Evolutionary conservation across 2,888 invertebrate species (phyloP), one percentile per base, ranked within the genome.

Genomic region (Periphyllus acericola): DNA sequence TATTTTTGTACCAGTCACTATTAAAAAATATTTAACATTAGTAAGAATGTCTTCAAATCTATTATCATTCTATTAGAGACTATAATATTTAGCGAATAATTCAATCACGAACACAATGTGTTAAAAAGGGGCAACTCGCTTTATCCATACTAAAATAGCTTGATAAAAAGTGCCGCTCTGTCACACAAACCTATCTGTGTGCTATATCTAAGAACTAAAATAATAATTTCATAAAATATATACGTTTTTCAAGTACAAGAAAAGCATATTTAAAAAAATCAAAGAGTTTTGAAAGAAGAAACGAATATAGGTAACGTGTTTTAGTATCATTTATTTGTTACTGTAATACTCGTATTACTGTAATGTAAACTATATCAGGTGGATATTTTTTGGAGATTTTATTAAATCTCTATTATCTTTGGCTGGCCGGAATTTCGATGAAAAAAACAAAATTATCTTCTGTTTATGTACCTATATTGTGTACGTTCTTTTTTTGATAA

Each of bases 41-140:
- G 40, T 17, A 34, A 11, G 34, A 46, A 68, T 34, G 66, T 78
- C 8, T 85, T 78, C 17, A 52, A 68, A 85, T 78, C 40, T 68
- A 68, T 85, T 85, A 78, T 85, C 32, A 78, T 78, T 85, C 76
- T 78, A 85, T 68, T 85, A 68, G 46, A 68, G 84, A 84, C 46
- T 19, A 46, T 46, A 2, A 29, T 84, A 68, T 78, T 78, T 32
- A 19, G 46, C n/a, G 76, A 85, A 78, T 85, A 85, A 86, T 86
- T 86, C 79, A 85, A 85, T 80, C 66, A 55, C 36, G 72, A 72
- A 55, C 71, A 34, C 71, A 34, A 60, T 72, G 55, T 36, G 79
- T 60, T 55, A 72, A 86, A 72, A 86, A 71, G 71, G 55, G 34
- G 14, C 68, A 72, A 71, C 1, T 55, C 86, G 52, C 71, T 60